Conservation (phyloP, 2,113 vertebrate species). For the Lagenorhynchus albirostris region DNA sequence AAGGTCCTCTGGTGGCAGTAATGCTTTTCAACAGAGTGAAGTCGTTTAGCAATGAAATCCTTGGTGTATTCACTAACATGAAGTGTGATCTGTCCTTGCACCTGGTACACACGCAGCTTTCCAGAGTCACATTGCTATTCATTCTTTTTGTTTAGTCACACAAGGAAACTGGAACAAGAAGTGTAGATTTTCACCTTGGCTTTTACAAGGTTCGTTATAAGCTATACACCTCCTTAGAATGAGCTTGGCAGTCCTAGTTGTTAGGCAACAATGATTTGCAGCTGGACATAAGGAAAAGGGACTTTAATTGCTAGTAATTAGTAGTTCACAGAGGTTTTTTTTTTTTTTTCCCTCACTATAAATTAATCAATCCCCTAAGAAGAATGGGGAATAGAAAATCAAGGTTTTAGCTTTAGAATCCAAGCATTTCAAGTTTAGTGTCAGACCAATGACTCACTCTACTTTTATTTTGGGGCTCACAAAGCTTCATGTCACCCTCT, state of each 20-base stretch:
- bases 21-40: slow-evolving; percentile 60
- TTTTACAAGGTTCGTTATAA: slow-evolving; percentile 60
- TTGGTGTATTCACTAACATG: slow-evolving; percentile 67
- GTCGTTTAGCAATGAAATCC: slow-evolving; percentile 58
- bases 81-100: slow-evolving; percentile 70
- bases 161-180: slow-evolving; percentile 62
- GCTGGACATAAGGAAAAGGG: slow-evolving; percentile 22
- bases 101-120: slow-evolving; percentile 65
- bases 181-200: slow-evolving; percentile 69
- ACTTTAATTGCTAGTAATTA: slow-evolving; percentile 63
- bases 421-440: not conserved
- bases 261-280: slow-evolving; percentile 65
- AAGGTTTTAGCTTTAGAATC: slow-evolving; percentile 19
- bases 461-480: not conserved
- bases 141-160: slow-evolving; percentile 65
- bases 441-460: not conserved
- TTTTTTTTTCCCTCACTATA: not conserved
- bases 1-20: slow-evolving; percentile 57
- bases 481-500: not conserved
- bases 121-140: slow-evolving; percentile 43
- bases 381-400: not conserved
- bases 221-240: slow-evolving; percentile 31
- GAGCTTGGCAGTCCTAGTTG: slow-evolving; percentile 1
- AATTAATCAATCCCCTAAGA: slow-evolving; percentile 44
- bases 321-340: not conserved